Base-by-base conservation (phyloP, 2,113 vertebrate genomes). In the Nesogale talazaci region DNA sequence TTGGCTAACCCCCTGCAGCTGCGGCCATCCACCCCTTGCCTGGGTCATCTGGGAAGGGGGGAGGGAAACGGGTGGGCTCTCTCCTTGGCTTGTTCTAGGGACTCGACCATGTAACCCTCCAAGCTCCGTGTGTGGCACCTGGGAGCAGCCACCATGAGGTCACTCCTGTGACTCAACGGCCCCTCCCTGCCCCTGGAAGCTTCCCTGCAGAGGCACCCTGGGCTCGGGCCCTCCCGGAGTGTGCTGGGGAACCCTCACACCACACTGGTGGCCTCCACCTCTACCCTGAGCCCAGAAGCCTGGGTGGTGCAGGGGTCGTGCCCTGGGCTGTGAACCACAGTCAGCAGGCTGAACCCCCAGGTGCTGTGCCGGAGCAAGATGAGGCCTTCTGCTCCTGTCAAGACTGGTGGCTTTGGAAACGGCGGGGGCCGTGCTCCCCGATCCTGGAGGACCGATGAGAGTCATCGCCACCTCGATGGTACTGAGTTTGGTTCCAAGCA, bases 41-140 rank as follows among this genome's bases (percentile, higher is more conserved):
- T 46, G 69, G 52, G n/a, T 31, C 84, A 29, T 1, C 4, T 6
- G 17, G 15, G 19, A 93, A 63, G 15, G 3, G n/a, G 42, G 25
- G 59, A 65, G 10, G 61, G 23, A 0, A 11, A 8, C 2, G 4
- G 20, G 46, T 52, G 46, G 46, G 46, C 46, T 63, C 42, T 0
- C 15, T 8, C 9, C 4, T 17, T 14, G 59, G 59, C 29, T 1
- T 22, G n/a, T 19, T 46, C 40, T 0, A 1, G 17, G 29, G 31
- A 29, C 16, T 38, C 74, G 25, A 23, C 4, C 0, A 12, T 0
- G 3, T 11, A 10, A n/a, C 22, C 27, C 3, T 1, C 34, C 74
- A 3, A 78, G n/a, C 56, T 34, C 61, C 57, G 72, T 15, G 14
- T 79, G 2, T 52, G 67, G 67, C 74, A 17, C 2, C 5, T 0